These are phyloP conservation scores for Bombycilla garrulus DNA, from an alignment of 2,113 vertebrate genomes.

Conservation along the genomic window DNA sequence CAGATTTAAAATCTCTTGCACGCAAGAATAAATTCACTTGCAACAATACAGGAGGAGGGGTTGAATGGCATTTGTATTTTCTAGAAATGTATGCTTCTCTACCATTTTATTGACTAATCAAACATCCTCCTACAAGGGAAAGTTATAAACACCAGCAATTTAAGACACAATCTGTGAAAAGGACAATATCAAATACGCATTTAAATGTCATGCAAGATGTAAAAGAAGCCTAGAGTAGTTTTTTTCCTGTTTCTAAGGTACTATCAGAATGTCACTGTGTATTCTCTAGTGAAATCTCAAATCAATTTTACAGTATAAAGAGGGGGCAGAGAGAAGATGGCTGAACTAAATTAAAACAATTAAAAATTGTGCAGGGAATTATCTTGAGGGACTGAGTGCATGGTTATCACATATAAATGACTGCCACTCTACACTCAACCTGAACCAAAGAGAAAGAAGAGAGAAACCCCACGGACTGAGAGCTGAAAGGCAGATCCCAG, in stretches of 20 bases:
- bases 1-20: not conserved
- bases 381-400: not conserved
- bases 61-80: not conserved
- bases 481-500: not conserved
- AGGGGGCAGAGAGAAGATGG: not conserved
- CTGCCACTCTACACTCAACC: not conserved
- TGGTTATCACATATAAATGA: not conserved
- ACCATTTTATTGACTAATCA: not conserved
- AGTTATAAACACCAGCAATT: not conserved
- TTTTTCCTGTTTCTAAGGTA: not conserved
- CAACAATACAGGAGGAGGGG: not conserved
- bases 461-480: not conserved
- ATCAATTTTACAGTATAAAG: not conserved
- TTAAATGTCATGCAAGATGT: not conserved
- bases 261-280: not conserved
- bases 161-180: not conserved
- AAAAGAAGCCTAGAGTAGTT: not conserved
- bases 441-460: not conserved
- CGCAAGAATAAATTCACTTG: not conserved
- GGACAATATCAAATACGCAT: not conserved
- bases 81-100: not conserved
- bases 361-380: not conserved
- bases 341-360: slow-evolving; percentile 24
- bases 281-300: not conserved
- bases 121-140: not conserved